Percentiles rank a stretch among this genome's conserved stretches.
Evolutionary conservation across 2,113 vertebrate species (phyloP).

Genomic region (Oceanites oceanicus): DNA sequence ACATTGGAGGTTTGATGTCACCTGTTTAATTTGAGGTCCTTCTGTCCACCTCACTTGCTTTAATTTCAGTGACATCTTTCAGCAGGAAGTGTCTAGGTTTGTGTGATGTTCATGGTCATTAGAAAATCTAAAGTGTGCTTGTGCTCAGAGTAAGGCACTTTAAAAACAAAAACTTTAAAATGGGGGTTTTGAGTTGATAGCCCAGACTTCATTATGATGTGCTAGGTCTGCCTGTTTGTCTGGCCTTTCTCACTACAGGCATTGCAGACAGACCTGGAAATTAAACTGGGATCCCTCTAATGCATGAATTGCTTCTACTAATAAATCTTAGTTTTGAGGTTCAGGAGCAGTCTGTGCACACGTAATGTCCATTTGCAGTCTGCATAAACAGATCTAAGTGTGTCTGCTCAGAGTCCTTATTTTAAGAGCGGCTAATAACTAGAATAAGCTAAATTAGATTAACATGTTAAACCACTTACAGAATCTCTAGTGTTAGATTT

Average conservation of each 20-base stretch:
- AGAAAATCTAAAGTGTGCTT: not conserved
- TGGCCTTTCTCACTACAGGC: not conserved
- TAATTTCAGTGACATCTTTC: not conserved
- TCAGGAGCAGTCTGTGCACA: not conserved
- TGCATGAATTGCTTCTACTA: not conserved
- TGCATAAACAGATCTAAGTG: not conserved
- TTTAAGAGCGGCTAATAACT: not conserved
- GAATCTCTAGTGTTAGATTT: not conserved
- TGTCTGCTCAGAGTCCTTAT: not conserved
- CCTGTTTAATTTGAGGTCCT: not conserved
- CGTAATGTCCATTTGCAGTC: not conserved
- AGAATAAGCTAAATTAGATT: slow-evolving; percentile 21
- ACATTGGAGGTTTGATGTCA: not conserved
- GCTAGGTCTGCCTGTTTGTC: not conserved
- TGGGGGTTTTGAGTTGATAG: not conserved
- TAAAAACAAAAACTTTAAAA: not conserved
- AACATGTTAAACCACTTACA: not conserved
- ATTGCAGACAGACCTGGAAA: not conserved
- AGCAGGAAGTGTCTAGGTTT: not conserved
- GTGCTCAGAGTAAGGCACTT: not conserved
- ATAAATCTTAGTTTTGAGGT: not conserved
- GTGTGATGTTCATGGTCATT: not conserved
- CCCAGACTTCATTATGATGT: not conserved
- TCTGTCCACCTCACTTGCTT: not conserved
- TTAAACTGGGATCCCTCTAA: not conserved